Evolutionary conservation across 2,888 invertebrate species (phyloP), one percentile per base, ranked within the genome.

Genomic region (Trachelus tabidus): DNA sequence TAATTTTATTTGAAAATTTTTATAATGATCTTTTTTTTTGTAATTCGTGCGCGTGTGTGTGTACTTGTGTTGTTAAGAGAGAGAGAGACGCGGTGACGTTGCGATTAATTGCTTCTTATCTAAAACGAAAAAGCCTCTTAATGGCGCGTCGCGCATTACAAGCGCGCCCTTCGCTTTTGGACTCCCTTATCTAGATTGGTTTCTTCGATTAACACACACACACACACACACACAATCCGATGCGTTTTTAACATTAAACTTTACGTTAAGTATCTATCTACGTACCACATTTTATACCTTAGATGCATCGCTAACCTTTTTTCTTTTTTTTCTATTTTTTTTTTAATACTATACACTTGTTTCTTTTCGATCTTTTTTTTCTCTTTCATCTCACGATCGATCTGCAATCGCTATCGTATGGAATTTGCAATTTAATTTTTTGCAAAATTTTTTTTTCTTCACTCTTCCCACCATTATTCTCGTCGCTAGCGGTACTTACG

Each of bases 231-330:
- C 75, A 69, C 34, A 78, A 78, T 75, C 76, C 76, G 77, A 78
- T 79, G 78, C 79, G 77, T 79, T 81, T 79, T 81, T 80, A 83
- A 83, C 79, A 79, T 71, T 77, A 81, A 40, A 83, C 77, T 76
- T 84, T 82, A 80, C 78, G 75, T 78, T 77, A 77, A 73, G 40
- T 71, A 6, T 71, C 71, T 71, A 71, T 12, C 71, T 71, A 71
- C 71, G 33, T 71, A 71, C 71, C 71, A 71, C 71, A 33, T 71
- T 23, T 40, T 71, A 30, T 33, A 71, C 31, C 71, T 71, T 71
- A 71, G 23, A 71, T 71, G 71, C 30, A 15, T 71, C 76, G 33
- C 37, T 35, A 34, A 30, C 35, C 37, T 40, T 78, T 73, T 69
- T 75, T 56, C 56, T 34, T 74, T 31, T 40, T 15, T 40, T 15